Evolutionary conservation across 2,797 vertebrate genomes (phyloP), one percentile per base, ranked within the genome.

Genomic region (Pelodytes ibericus): DNA sequence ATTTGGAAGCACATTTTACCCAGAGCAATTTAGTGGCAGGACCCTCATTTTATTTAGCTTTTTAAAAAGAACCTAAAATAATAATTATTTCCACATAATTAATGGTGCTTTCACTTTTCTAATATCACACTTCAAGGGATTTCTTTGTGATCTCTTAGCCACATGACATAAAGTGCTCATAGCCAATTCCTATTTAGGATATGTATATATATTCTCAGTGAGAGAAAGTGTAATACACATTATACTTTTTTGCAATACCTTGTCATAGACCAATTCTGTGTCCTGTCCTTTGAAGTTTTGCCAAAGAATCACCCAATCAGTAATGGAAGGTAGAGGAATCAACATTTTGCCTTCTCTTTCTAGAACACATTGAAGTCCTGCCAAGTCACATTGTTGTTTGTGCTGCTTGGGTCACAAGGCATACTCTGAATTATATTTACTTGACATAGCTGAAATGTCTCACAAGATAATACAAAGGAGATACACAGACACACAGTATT

Each of bases 371-470:
- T 57, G 72, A 74, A 57, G 44, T 22, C 10, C 11, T 69, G 73
- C 73, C 73, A 75, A 62, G 65, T 75, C 73, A 62, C 73, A 69
- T 36, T 68, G 56, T 36, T 36, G 39, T 25, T 60, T 39, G 39
- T 27, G 36, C 20, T 51, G 51, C 26, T 60, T 36, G 39, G 49
- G 30, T 75, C 73, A 61, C 69, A 69, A 36, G 65, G 62, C 64
- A 61, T 51, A 53, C 26, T 60, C 33, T 69, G 57, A 53, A 49
- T 51, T 41, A 58, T 10, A 39, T 33, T 67, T 58, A 31, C 25
- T 33, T 53, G 7, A 13, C 15, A 39, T 24, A 20, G 44, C 15
- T 44, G 41, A 44, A 44, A 44, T 10, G 41, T 16, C 18, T 10
- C 13, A 9, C 41, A 16, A 3, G 41, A 44, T 13, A 44, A 44